Evolutionary conservation across 2,888 invertebrate species (phyloP), one percentile per base, ranked within the genome.

Genomic region (Diplolepis rosae): DNA sequence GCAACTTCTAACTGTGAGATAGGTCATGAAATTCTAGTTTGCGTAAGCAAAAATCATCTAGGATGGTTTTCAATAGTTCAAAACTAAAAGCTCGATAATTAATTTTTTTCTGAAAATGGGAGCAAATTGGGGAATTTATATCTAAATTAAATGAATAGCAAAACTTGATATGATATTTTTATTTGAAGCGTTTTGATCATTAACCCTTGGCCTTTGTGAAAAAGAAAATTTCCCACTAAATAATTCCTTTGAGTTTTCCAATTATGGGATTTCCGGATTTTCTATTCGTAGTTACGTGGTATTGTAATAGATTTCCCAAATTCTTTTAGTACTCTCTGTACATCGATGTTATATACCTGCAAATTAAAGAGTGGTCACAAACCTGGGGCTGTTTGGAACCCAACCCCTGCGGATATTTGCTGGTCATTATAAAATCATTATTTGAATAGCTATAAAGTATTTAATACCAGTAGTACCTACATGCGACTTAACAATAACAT

Each of bases 391-490:
- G 3, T 22, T 13, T n/a, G 27, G n/a, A 13, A 2, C n/a, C 2
- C n/a, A 51, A 6, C 27, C 4, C 51, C 51, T 27, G 11, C 13
- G 35, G 35, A 56, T 22, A 56, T 56, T 56, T 56, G 32, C 56
- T 35, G 56, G 56, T 56, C 35, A 18, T 56, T 56, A 56, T 32
- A 39, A 56, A 56, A 56, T 56, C 35, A 5, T 22, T 4, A 15
- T 45, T 45, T 45, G 42, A 13, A 45, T 2, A 56, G 13, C 22
- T 7, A 13, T 50, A 35, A 32, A 35, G 56, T 56, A 56, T 56
- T 56, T 56, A 56, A 39, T 32, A 61, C 35, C 56, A 13, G 56
- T 56, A 56, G 24, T 61, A 39, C 39, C 56, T 7, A 24, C 24
- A 35, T 61, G 39, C 61, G 39, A 39, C 39, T 24, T 18, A 50